Evolutionary conservation across 2,797 vertebrate species (phyloP).

Genomic region (Eospalax fontanierii): DNA sequence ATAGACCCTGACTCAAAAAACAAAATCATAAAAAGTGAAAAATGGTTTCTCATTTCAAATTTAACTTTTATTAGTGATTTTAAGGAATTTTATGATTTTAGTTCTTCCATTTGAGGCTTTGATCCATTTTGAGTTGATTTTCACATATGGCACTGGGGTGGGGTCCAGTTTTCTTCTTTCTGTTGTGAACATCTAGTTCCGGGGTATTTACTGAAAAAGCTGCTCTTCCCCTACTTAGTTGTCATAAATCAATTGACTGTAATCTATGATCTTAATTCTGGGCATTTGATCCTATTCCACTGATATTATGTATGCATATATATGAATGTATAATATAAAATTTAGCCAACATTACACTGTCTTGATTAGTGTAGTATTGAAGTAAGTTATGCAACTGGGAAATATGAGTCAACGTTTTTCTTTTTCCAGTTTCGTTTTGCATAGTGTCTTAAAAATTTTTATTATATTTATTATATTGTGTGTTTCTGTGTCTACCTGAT

Average conservation of each 20-base stretch:
- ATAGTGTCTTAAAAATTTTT: no score
- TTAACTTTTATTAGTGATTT: not conserved
- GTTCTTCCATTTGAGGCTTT: not conserved
- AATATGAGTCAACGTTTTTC: not conserved
- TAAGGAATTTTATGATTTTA: not conserved
- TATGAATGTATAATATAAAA: not conserved
- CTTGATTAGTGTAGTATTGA: not conserved
- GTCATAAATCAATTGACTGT: not conserved
- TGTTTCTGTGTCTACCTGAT: no score
- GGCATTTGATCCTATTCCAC: not conserved
- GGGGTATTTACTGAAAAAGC: not conserved
- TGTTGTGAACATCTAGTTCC: not conserved
- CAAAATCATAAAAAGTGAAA: not conserved
- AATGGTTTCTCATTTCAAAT: not conserved
- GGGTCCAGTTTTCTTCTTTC: not conserved
- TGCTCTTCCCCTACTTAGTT: not conserved
- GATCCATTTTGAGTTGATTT: no score
- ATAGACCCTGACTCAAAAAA: no score
- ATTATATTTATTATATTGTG: not conserved
- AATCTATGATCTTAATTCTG: not conserved
- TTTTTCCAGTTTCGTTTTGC: constrained; percentile 20
- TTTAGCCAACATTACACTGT: not conserved
- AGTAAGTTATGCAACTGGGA: constrained; percentile 3
- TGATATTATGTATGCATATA: not conserved
- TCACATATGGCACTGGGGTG: not conserved